A percentile compares a stretch with the other conserved stretches of the same genome.
Conservation (phyloP, 2,113 vertebrate species). For the Sisor rabdophorus region DNA sequence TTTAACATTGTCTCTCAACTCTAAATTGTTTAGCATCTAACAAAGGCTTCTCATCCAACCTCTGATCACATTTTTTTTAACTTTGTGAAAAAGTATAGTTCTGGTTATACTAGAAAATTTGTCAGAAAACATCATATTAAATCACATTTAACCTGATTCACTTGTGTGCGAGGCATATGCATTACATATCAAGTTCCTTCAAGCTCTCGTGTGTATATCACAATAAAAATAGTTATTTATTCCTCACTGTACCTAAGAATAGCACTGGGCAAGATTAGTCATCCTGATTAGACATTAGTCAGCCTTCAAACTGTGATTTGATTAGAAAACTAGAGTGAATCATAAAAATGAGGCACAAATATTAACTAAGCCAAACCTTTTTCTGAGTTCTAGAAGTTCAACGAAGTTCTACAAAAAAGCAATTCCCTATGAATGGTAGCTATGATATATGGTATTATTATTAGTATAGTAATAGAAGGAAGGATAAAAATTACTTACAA, state of each 20-base stretch:
- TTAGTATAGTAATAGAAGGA: background rate
- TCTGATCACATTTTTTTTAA: too few relatives aligned
- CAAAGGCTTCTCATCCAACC: too few relatives aligned
- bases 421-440: background rate
- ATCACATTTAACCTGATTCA: too few relatives aligned
- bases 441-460: background rate
- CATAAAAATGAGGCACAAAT: background rate
- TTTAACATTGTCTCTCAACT: too few relatives aligned
- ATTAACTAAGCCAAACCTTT: background rate
- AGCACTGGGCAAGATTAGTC: background rate
- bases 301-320: background rate
- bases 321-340: background rate
- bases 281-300: background rate
- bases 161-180: too few relatives aligned
- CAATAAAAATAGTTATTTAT: background rate
- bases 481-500: background rate
- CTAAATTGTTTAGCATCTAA: too few relatives aligned
- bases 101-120: too few relatives aligned
- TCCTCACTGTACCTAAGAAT: background rate
- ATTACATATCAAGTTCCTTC: background rate
- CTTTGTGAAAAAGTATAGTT: too few relatives aligned
- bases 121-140: too few relatives aligned
- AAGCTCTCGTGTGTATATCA: background rate
- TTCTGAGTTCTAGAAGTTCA: background rate
- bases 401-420: background rate